Evolutionary conservation across 2,113 vertebrate species (phyloP), one percentile per base, ranked within the genome.

Genomic region (Melanostigma gelatinosum): DNA sequence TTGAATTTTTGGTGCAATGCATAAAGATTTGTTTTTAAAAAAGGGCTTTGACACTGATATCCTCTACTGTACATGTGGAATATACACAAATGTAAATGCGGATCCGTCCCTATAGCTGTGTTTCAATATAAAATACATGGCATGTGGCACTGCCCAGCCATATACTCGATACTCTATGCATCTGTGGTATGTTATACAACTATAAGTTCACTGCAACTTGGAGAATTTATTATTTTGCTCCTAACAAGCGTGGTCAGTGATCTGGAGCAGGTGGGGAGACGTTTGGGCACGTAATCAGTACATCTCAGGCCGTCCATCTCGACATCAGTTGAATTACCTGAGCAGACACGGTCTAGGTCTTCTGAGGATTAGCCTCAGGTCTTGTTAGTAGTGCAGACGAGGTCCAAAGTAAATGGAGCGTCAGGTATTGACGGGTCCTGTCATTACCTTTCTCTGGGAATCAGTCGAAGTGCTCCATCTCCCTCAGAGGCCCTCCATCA

Each of bases 391-490:
- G 77, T 72, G 87, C 83, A 80, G 83, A 85, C 78, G 12, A 83
- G 69, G 76, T 54, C 60, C 8, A 75, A 75, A 73, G 82, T 91
- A 92, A 94, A 93, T 89, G 90, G 85, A 86, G 85, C 69, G 50
- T 55, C 55, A 24, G 58, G 73, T 93, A 94, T 94, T 88, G 93
- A 93, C 89, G 84, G 75, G 64, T 80, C 62, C 91, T 92, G 93
- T 92, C 93, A 87, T 92, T 94, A 93, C 89, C 84, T 90, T 93
- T 94, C 88, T 87, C 80, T 86, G 84, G 84, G 87, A 88, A 91
- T 93, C 90, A 91, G 82, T 75, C 65, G 55, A 88, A 91, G 91
- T 84, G 85, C 88, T 88, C 84, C 18, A 67, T 90, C 87, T 89
- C 80, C 72, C 88, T 76, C 80, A 50, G 65, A 86, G 80, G 78